phyloP scores from a whole-genome alignment of 1,140 invertebrate species.

The Choristoneura fumiferana region DNA sequence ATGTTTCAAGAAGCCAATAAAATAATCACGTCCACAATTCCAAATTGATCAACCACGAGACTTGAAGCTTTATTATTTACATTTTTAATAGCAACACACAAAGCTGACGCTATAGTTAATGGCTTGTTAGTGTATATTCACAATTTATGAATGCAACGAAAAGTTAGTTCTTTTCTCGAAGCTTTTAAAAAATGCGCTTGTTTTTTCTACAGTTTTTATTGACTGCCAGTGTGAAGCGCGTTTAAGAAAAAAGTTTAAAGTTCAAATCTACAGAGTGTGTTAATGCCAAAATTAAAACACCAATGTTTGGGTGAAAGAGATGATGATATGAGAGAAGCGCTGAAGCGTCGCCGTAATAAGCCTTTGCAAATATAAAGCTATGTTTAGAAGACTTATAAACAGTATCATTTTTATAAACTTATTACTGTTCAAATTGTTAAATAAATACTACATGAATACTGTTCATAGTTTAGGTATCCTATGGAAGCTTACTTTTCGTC shows the following conservation, averaged over 20 bases:
- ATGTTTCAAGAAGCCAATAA: conserved; percentile 58
- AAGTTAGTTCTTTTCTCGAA: conserved; percentile 22
- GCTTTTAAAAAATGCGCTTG: neutral
- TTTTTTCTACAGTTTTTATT: conserved; percentile 8
- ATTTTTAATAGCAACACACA: conserved; percentile 54
- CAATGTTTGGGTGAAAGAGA: conserved; percentile 7
- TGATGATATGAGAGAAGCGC: conserved; percentile 64
- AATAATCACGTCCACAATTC: conserved; percentile 66
- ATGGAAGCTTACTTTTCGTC: neutral
- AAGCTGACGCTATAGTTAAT: conserved; percentile 58
- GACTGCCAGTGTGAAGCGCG: conserved; percentile 10
- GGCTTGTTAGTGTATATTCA: conserved; percentile 76
- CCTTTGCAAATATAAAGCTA: conserved; percentile 46
- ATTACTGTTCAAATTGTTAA: neutral
- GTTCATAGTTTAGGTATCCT: neutral
- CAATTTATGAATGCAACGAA: conserved; percentile 37
- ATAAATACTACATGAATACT: neutral
- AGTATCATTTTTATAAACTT: neutral
- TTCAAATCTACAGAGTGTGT: conserved; percentile 8
- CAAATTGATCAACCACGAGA: conserved; percentile 70
- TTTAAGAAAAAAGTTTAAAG: neutral
- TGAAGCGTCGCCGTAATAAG: conserved; percentile 49
- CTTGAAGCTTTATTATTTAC: conserved; percentile 43
- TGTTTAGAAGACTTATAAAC: conserved; percentile 7
- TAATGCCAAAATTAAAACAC: conserved; percentile 7